Base-by-base conservation (phyloP, 2,113 vertebrate genomes). In the Uria aalge region DNA sequence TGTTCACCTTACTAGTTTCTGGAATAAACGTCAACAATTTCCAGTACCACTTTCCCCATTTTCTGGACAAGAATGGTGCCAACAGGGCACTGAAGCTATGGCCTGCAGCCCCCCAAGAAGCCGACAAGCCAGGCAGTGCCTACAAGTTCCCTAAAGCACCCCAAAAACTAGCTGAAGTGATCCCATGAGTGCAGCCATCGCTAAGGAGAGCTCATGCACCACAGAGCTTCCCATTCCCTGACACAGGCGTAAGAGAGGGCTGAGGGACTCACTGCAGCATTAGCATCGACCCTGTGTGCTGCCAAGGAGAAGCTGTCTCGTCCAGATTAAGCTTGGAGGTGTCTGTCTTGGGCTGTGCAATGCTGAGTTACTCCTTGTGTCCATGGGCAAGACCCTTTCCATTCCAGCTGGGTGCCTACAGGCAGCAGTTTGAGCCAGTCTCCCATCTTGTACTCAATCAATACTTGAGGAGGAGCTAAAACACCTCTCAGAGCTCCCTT, bases 1-100 rank as follows among this genome's bases (percentile, higher is more conserved):
- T 16, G 52, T 34, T 76, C 24, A 43, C 0, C 0, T 80, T 23
- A 2, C 1, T 17, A 3, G n/a, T 40, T 57, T 17, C 15, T 57
- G 34, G 18, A 82, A 43, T 29, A 27, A 50, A 62, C 3, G 11
- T 45, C 38, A 55, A 20, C 24, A 7, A 30, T 34, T 18, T 18
- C 32, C 26, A 57, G 11, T 8, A 34, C 32, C 23, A 30, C 12
- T 15, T 38, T 32, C 22, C 32, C 21, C 32, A 4, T 6, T 27
- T 62, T 19, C 57, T 18, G 53, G 34, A 26, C 43, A 12, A 23
- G 59, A 68, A 40, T 32, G 63, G 48, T n/a, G 7, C 38, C 47
- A 76, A 48, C 26, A 41, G 34, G 26, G 52, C 43, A 19, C 20
- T n/a, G 86, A 52, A 73, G 41, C 14, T 56, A 30, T 60, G 72